Evolutionary conservation across 2,888 invertebrate species (phyloP).

Genomic region (Sycophila texana): DNA sequence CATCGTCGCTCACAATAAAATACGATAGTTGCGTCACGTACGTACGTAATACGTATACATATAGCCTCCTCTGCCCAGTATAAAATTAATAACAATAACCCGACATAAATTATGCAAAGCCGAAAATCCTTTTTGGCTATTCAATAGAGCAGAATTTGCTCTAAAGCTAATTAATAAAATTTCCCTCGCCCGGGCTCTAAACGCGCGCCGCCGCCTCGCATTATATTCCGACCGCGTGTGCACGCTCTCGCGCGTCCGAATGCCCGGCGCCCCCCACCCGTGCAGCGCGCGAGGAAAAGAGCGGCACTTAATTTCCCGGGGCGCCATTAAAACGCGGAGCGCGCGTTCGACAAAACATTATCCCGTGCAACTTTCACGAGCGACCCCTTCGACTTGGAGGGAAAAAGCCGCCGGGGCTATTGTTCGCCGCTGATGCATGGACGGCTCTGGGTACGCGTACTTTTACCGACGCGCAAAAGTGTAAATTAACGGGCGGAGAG

Average conservation of each 20-base stretch:
- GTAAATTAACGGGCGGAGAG: slow-evolving; percentile 6
- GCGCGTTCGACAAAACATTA: slow-evolving; percentile 55
- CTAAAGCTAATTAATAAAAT: slow-evolving; percentile 40
- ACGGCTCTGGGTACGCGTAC: slow-evolving; percentile 3
- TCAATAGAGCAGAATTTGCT: slow-evolving; percentile 12
- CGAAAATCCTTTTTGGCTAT: slow-evolving; percentile 26
- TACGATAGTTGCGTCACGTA: too few species aligned
- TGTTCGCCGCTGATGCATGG: slow-evolving; percentile 28
- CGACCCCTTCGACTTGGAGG: slow-evolving; percentile 10
- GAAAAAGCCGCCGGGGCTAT: slow-evolving; percentile 2
- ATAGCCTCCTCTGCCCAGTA: too few species aligned
- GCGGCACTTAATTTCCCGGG: slow-evolving; percentile 54
- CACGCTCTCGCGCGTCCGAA: background rate
- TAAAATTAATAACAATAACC: background rate
- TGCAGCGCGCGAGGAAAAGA: background rate
- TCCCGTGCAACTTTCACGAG: slow-evolving; percentile 43
- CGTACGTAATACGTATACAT: too few species aligned
- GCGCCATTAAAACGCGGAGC: slow-evolving; percentile 53
- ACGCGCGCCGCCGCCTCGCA: background rate
- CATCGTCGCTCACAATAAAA: too few species aligned
- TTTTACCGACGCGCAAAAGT: slow-evolving; percentile 1
- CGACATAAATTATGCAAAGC: slow-evolving; percentile 17
- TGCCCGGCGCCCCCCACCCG: background rate
- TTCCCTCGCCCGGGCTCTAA: background rate
- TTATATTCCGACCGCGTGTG: slow-evolving; percentile 34